Conservation (phyloP, 1,140 invertebrate species). For the Antheraea pernyi region DNA sequence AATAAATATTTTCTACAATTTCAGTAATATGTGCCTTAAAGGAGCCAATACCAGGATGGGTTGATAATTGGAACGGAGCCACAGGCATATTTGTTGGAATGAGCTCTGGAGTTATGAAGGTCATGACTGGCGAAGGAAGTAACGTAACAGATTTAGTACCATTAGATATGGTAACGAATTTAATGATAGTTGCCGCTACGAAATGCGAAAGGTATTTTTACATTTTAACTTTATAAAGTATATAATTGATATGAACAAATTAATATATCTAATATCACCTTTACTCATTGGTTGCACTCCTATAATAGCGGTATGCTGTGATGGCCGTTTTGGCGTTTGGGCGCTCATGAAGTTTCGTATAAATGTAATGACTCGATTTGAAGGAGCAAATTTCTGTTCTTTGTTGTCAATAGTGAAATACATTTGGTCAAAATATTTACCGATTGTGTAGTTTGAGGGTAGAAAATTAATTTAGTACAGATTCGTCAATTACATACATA, state of each 20-base stretch:
- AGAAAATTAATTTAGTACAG: too few species aligned
- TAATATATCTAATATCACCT: too few species aligned
- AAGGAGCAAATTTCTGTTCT: too few species aligned
- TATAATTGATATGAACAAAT: background rate
- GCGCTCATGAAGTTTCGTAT: too few species aligned
- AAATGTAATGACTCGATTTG: too few species aligned
- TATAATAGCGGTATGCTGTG: too few species aligned
- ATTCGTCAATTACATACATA: too few species aligned
- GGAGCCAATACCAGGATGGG: conserved; percentile 83
- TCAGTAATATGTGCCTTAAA: conserved; percentile 18
- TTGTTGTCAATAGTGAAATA: too few species aligned
- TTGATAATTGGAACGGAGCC: conserved; percentile 92
- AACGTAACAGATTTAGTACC: conserved; percentile 84
- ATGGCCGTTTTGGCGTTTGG: too few species aligned
- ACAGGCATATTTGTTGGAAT: conserved; percentile 82
- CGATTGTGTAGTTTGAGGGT: too few species aligned
- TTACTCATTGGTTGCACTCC: too few species aligned
- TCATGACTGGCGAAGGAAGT: conserved; percentile 80
- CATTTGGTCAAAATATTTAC: too few species aligned
- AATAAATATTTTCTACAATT: background rate
- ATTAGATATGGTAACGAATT: conserved; percentile 88
- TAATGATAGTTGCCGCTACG: conserved; percentile 83
- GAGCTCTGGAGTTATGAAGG: conserved; percentile 85
- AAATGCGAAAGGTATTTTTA: conserved; percentile 21
- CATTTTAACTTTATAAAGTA: conserved; percentile 4